These are phyloP conservation scores for Notolepis coatsorum DNA, from an alignment of 2,797 vertebrate species.

Conservation along the genomic window DNA sequence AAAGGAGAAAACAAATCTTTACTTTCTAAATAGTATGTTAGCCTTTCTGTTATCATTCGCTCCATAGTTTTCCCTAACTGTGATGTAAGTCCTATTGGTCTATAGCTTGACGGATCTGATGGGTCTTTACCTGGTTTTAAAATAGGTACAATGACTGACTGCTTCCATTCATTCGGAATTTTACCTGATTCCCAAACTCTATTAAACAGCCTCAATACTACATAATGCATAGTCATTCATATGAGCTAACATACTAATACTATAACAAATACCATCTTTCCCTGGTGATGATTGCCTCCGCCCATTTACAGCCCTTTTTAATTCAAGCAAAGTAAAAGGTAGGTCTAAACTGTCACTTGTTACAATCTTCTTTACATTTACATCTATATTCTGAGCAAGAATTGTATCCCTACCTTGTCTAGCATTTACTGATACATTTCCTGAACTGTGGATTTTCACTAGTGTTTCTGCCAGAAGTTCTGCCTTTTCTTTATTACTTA, in stretches of 20 bases:
- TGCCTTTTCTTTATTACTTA: too few relatives aligned
- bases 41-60: slow-evolving; percentile 2
- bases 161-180: slow-evolving; percentile 4
- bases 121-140: slow-evolving; percentile 11
- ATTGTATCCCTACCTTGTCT: too few relatives aligned
- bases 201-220: background rate
- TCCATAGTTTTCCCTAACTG: slow-evolving; percentile 19
- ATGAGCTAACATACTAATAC: background rate
- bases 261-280: background rate
- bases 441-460: too few relatives aligned
- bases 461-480: too few relatives aligned
- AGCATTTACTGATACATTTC: too few relatives aligned
- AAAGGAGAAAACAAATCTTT: background rate
- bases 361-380: too few relatives aligned
- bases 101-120: background rate
- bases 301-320: background rate
- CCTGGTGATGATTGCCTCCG: background rate
- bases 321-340: slow-evolving; percentile 10
- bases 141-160: background rate
- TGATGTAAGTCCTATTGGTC: background rate
- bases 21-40: slow-evolving; percentile 6
- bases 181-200: background rate
- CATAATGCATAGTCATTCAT: background rate
- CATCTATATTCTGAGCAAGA: too few relatives aligned
- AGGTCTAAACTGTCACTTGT: too few relatives aligned